Conservation (phyloP, 2,888 invertebrate genomes). For the Rotaria macrura region DNA sequence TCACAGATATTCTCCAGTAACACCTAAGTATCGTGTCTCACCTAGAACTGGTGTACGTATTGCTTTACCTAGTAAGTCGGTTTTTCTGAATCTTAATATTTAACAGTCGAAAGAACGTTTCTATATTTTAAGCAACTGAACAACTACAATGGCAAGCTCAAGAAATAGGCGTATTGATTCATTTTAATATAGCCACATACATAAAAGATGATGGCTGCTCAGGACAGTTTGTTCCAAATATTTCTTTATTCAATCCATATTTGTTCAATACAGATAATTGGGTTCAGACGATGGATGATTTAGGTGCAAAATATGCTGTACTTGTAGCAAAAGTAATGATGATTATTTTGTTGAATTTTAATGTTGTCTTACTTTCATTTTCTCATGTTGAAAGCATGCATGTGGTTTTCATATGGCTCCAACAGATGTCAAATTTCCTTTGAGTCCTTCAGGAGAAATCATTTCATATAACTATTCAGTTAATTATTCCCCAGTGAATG, state of each 20-base stretch:
- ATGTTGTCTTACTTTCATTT: too few species aligned
- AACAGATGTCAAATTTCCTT: background rate
- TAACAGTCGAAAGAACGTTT: too few species aligned
- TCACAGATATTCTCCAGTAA: background rate
- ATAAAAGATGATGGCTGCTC: background rate
- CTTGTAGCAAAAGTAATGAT: background rate
- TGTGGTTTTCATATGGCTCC: background rate
- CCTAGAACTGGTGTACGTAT: background rate
- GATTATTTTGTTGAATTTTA: background rate
- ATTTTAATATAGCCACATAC: background rate
- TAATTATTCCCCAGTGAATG: background rate
- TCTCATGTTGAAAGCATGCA: background rate
- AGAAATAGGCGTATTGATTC: slow-evolving; percentile 7
- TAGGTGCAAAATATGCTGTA: background rate
- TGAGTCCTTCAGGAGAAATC: background rate
- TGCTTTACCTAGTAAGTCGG: background rate
- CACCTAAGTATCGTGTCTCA: background rate
- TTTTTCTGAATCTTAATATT: background rate
- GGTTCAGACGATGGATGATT: background rate
- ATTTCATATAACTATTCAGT: background rate
- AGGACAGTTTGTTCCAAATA: background rate
- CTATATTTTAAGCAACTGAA: background rate
- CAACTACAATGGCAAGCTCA: slow-evolving; percentile 14
- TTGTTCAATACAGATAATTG: background rate
- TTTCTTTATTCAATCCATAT: background rate